These are phyloP conservation scores for Eidolon helvum DNA, from an alignment of 2,113 vertebrate genomes.

Conservation along the genomic window DNA sequence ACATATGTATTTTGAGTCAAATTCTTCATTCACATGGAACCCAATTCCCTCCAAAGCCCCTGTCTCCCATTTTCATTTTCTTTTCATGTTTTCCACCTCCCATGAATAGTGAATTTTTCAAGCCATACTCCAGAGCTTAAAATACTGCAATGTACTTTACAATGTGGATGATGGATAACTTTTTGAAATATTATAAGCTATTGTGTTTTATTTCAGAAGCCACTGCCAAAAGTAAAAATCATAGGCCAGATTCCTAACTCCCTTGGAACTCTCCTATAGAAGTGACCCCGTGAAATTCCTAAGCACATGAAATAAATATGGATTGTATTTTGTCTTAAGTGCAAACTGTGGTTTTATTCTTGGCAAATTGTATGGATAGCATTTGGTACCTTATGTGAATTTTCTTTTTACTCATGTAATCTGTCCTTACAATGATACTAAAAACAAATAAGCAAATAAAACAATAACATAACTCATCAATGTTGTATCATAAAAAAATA, in stretches of 20 bases:
- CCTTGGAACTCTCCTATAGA: slow-evolving; percentile 60
- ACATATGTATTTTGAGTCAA: slow-evolving; percentile 69
- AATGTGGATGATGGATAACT: slow-evolving; percentile 59
- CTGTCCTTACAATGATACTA: background rate
- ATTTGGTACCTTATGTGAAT: slow-evolving; percentile 7
- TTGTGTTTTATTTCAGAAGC: slow-evolving; percentile 70
- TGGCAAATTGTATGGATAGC: background rate
- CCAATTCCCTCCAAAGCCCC: background rate
- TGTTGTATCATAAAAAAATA: background rate
- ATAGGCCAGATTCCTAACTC: slow-evolving; percentile 62
- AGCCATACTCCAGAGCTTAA: slow-evolving; percentile 54
- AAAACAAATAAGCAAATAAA: slow-evolving; percentile 15
- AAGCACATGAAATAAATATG: slow-evolving; percentile 51
- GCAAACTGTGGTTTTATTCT: slow-evolving; percentile 34
- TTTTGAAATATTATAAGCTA: slow-evolving; percentile 71
- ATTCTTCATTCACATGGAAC: slow-evolving; percentile 60
- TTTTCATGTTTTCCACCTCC: slow-evolving; percentile 59
- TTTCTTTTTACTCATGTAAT: background rate
- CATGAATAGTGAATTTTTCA: slow-evolving; percentile 69
- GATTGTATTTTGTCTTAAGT: slow-evolving; percentile 59
- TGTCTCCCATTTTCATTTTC: slow-evolving; percentile 56
- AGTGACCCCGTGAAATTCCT: slow-evolving; percentile 61
- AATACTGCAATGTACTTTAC: slow-evolving; percentile 30
- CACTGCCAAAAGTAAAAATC: slow-evolving; percentile 71
- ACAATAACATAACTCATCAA: background rate